A percentile compares a stretch with the other conserved stretches of the same genome.
These are phyloP conservation scores for Philopedon plagiatum DNA, from an alignment of 2,888 invertebrate genomes.

Conservation along the genomic window DNA sequence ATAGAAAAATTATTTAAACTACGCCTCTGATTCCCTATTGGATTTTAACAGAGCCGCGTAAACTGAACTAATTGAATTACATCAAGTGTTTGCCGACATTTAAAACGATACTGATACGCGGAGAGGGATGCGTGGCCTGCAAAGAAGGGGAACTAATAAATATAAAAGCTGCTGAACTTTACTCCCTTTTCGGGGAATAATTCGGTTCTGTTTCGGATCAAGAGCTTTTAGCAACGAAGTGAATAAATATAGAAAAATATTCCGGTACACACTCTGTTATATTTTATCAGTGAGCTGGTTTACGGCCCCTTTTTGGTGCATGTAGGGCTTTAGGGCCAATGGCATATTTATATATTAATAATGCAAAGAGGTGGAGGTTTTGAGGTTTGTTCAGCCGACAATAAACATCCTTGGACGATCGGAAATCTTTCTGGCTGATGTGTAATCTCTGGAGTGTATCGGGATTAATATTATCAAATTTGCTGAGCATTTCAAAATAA, in stretches of 20 bases:
- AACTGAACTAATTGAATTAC: conserved; percentile 50
- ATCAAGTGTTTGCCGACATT: conserved; percentile 50
- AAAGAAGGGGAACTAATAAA: conserved; percentile 40
- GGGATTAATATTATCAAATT: too few species aligned
- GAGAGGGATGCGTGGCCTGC: conserved; percentile 18
- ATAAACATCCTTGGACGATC: too few species aligned
- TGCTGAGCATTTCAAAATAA: too few species aligned
- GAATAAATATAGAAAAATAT: conserved; percentile 34
- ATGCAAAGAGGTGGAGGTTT: too few species aligned
- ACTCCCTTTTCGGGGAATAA: conserved; percentile 45
- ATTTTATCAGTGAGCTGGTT: not conserved
- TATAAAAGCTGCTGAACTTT: conserved; percentile 51
- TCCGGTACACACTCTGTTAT: not conserved
- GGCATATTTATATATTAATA: too few species aligned
- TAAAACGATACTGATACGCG: conserved; percentile 45
- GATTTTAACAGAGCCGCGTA: conserved; percentile 34
- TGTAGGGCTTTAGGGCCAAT: too few species aligned
- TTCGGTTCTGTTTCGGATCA: conserved; percentile 50
- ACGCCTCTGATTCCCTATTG: conserved; percentile 16
- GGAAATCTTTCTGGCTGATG: too few species aligned
- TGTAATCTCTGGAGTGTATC: too few species aligned
- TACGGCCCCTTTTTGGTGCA: not conserved
- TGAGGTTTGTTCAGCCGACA: too few species aligned
- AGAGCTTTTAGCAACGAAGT: conserved; percentile 38
- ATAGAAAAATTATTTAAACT: too few species aligned